These are phyloP conservation scores for Acanthopagrus latus DNA, from an alignment of 2,797 vertebrate genomes.

Conservation along the genomic window DNA sequence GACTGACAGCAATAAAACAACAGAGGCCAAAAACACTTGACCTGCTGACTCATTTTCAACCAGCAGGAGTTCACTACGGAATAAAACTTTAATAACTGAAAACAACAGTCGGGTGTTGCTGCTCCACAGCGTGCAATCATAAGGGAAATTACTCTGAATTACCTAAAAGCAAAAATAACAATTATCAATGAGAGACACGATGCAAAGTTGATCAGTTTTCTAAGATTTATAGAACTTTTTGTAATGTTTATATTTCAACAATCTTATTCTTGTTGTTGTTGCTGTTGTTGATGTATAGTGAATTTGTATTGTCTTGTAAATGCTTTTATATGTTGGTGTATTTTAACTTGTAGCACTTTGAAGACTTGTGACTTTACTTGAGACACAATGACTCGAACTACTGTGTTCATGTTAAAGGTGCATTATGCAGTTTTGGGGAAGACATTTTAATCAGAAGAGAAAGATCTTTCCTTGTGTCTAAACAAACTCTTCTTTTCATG, in stretches of 20 bases:
- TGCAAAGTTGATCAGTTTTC: not conserved
- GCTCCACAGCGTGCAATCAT: not conserved
- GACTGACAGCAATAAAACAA: conserved; percentile 80
- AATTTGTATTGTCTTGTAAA: too few species aligned
- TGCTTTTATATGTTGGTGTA: too few species aligned
- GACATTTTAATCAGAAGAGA: too few species aligned
- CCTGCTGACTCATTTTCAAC: conserved; percentile 32
- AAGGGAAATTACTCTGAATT: not conserved
- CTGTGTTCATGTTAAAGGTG: too few species aligned
- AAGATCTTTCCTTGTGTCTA: too few species aligned
- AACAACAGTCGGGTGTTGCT: not conserved
- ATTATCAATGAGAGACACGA: not conserved
- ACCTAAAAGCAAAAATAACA: not conserved
- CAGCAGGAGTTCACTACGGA: not conserved
- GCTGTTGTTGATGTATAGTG: too few species aligned
- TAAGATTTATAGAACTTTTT: not conserved
- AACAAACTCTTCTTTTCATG: too few species aligned
- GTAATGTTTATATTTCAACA: not conserved
- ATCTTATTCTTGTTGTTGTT: too few species aligned
- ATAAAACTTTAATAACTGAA: not conserved
- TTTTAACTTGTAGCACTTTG: too few species aligned
- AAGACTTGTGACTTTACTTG: too few species aligned
- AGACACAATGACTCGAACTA: too few species aligned
- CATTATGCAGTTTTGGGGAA: too few species aligned
- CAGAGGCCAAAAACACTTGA: conserved; percentile 49